These are phyloP conservation scores for Jaculus jaculus DNA, from an alignment of 2,113 vertebrate genomes.

Conservation along the genomic window DNA sequence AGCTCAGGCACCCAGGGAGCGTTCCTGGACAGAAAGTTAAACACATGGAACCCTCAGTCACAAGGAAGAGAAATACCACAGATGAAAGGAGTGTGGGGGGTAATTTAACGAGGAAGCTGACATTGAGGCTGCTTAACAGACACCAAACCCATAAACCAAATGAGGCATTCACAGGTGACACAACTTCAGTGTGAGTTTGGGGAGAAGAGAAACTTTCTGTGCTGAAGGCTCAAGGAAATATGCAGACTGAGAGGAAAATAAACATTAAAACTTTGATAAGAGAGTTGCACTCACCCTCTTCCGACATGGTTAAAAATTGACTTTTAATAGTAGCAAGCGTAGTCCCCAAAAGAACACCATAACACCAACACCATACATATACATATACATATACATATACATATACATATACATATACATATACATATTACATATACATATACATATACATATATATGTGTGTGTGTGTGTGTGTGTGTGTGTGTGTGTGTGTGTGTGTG, in stretches of 20 bases:
- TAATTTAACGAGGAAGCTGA: background rate
- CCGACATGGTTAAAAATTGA: background rate
- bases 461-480: no score
- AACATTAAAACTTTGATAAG: background rate
- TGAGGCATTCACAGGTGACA: constrained; percentile 55
- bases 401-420: no score
- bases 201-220: constrained; percentile 17
- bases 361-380: no score
- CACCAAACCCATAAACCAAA: constrained; percentile 57
- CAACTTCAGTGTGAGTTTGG: constrained; percentile 53
- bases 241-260: background rate
- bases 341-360: background rate
- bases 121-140: constrained; percentile 24
- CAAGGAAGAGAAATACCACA: constrained; percentile 8
- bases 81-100: background rate
- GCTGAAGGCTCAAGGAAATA: constrained; percentile 1
- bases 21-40: constrained; percentile 36
- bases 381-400: no score
- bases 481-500: no score
- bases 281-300: background rate
- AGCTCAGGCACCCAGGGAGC: constrained; percentile 28
- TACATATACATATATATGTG: no score
- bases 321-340: background rate
- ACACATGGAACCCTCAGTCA: background rate
- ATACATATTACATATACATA: no score